Base-by-base conservation (phyloP, 1,140 invertebrate species). In the Eulimnadia texana region DNA sequence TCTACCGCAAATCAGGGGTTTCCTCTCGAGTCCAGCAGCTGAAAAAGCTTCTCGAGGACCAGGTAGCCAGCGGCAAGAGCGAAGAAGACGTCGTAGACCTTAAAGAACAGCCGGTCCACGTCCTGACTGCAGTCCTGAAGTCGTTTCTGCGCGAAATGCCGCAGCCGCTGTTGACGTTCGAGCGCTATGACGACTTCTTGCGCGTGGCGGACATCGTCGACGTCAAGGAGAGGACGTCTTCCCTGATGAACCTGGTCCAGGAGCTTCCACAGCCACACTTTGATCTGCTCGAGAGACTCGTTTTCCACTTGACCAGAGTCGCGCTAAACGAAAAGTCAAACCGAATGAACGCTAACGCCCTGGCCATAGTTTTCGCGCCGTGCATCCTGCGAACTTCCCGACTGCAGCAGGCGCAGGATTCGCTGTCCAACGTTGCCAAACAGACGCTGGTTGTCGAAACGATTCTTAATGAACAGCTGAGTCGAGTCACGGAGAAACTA, bases 291-390 rank as follows among this genome's bases (percentile, higher is more conserved):
- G 92, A 96, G 73, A 78, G 93, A 64, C 73, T 98, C 50, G 86
- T 95, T 68, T 95, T 95, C 69, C 93, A 98, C 75, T 73, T 98
- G 65, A 90, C 92, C 1, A 80, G 81, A 64, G 88, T 95, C 1
- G 89, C 90, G 0, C 74, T 85, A 19, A 83, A 90, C 67, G 91
- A 95, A 74, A 79, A 88, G 29, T 84, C 84, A 61, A 97, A 96
- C 74, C 82, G 89, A 62, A 98, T 98, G 93, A 89, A 84, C 64
- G 79, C 89, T 0, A 88, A 88, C 67, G 88, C 90, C 49, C 74
- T 98, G 58, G 90, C 93, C 19, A 93, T 96, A 66, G 90, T 97
- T 51, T 96, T 96, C 76, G 91, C 92, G 11, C 93, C 93, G 6
- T 95, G 91, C 73, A 87, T 97, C 57, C 75, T 97, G 60, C 78